These are phyloP conservation scores for Thera britannica DNA, from an alignment of 2,888 invertebrate species.

Conservation along the genomic window DNA sequence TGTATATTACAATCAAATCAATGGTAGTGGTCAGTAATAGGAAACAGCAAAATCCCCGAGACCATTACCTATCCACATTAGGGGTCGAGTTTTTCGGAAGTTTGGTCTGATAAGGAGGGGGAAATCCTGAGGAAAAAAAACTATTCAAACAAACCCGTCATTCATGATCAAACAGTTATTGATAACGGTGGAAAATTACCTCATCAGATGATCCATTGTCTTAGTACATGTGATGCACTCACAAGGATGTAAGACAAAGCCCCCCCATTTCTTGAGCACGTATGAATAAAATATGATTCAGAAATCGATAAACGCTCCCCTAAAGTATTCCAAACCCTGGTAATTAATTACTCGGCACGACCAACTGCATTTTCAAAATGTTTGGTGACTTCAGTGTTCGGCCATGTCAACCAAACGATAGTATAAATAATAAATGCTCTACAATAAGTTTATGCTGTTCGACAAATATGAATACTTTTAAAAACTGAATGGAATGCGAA, in stretches of 20 bases:
- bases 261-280: constrained; percentile 1
- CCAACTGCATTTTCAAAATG: background rate
- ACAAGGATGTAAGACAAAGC: constrained; percentile 3
- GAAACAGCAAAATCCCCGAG: background rate
- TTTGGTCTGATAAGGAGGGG: background rate
- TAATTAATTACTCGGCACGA: constrained; percentile 22
- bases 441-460: background rate
- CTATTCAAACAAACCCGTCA: background rate
- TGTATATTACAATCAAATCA: constrained; percentile 29
- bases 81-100: background rate
- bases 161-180: constrained; percentile 13
- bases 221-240: constrained; percentile 1
- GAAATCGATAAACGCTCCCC: constrained; percentile 26
- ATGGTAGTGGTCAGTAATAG: constrained; percentile 12
- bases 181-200: constrained; percentile 8
- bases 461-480: too few species aligned
- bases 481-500: too few species aligned
- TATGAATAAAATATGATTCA: constrained; percentile 30
- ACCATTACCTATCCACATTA: background rate
- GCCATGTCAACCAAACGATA: background rate
- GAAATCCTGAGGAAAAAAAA: constrained; percentile 2
- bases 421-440: too few species aligned
- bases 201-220: constrained; percentile 14
- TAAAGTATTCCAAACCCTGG: constrained; percentile 8
- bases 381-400: background rate